Evolutionary conservation across 2,888 invertebrate genomes (phyloP), one percentile per base, ranked within the genome.

Genomic region (Acronicta psi): DNA sequence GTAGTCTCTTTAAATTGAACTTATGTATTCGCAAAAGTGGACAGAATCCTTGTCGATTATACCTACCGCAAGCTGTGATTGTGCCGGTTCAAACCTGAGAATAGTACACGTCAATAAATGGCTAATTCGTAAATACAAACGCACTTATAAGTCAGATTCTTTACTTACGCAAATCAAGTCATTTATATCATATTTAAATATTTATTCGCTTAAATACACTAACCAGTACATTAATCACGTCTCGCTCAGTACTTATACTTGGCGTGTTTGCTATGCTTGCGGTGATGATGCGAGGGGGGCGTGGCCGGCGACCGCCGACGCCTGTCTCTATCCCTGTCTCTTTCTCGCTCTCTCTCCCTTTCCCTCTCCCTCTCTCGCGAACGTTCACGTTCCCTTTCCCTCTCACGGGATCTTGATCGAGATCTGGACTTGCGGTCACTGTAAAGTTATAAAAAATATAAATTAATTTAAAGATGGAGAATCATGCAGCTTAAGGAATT

Each of bases 221-320:
- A 49, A 8, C 40, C 44, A 31, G 41, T 55, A 47, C 45, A 47
- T 45, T 34, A 20, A 14, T 36, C 23, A 7, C 18, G 17, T 9
- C 17, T 16, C 25, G 2, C 5, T 83, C 71, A 93, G 79, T 93
- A 93, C 75, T 93, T 94, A 64, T 94, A 92, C 77, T 94, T 94
- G 49, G 90, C 78, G 69, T 94, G 94, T 68, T 94, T 94, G 62
- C 74, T 75, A 73, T 93, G 93, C 59, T 93, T 93, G 51, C 92
- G 81, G 64, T 92, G 91, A 43, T 91, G 91, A 70, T 90, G 91
- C 2, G 79, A 69, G 23, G 92, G 93, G 29, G 93, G 92, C 79
- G 94, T 90, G 83, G 90, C 86, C 14, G 93, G 90, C 44, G 91
- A 90, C 13, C 91, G 87, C 10, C 90, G 82, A 38, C 92, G 75